These are phyloP conservation scores for Chelidonichthys spinosus DNA, from an alignment of 2,797 vertebrate genomes.

Conservation along the genomic window DNA sequence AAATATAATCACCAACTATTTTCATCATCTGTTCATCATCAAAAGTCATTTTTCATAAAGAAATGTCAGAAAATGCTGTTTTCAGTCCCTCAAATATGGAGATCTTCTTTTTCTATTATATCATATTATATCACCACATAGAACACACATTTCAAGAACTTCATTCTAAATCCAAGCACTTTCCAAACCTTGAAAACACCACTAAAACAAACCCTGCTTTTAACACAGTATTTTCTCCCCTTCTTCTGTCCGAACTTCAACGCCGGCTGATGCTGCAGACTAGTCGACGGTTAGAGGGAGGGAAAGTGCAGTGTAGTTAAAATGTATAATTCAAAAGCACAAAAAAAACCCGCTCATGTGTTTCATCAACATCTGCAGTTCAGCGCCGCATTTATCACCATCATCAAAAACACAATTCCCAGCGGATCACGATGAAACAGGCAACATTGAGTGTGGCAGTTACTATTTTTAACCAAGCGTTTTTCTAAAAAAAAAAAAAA, in stretches of 20 bases:
- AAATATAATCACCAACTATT: too few relatives aligned
- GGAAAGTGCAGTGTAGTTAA: constrained; percentile 28
- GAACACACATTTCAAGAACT: too few relatives aligned
- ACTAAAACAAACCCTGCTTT: constrained; percentile 4
- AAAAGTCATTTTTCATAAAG: too few relatives aligned
- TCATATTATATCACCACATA: too few relatives aligned
- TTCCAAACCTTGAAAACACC: too few relatives aligned
- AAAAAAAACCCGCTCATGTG: constrained; percentile 44
- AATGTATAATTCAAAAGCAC: constrained; percentile 62
- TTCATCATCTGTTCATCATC: too few relatives aligned
- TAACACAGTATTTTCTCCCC: constrained; percentile 19
- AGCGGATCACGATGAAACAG: constrained; percentile 42
- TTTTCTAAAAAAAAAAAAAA: constrained; percentile 5
- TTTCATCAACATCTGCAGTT: constrained; percentile 72
- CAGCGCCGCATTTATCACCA: constrained; percentile 59
- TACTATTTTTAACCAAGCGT: constrained; percentile 70
- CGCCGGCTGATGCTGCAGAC: constrained; percentile 41
- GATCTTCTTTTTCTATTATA: too few relatives aligned
- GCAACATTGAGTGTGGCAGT: constrained; percentile 50
- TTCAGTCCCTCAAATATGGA: too few relatives aligned
- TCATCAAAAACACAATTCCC: constrained; percentile 73
- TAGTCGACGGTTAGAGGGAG: constrained; percentile 28
- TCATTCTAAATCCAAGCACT: too few relatives aligned
- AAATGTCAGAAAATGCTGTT: too few relatives aligned
- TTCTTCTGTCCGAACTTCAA: constrained; percentile 21